Conservation (phyloP, 2,113 vertebrate species). For the Lampris megalopsis region DNA sequence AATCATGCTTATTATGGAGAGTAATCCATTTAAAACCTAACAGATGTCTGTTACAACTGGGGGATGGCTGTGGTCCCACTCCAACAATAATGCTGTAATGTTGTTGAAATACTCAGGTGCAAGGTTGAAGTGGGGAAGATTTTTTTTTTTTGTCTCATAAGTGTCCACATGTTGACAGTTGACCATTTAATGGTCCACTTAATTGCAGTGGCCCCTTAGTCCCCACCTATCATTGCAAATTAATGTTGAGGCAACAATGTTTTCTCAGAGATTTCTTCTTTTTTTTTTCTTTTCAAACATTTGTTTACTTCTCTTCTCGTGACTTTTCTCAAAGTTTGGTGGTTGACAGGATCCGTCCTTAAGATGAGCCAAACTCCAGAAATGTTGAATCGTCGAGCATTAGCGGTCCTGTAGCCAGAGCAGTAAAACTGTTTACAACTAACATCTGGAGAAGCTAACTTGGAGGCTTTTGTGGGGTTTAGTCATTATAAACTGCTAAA, state of each 20-base stretch:
- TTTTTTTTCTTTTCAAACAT: slow-evolving; percentile 39
- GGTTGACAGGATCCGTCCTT: slow-evolving; percentile 27
- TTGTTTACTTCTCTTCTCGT: slow-evolving; percentile 20
- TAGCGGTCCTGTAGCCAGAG: slow-evolving; percentile 33
- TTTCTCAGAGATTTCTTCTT: slow-evolving; percentile 32
- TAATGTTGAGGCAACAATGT: slow-evolving; percentile 65
- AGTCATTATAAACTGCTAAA: slow-evolving; percentile 48
- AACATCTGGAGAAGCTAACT: slow-evolving; percentile 51
- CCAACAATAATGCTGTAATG: slow-evolving; percentile 77
- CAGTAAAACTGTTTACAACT: slow-evolving; percentile 42
- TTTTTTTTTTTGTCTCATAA: slow-evolving; percentile 66
- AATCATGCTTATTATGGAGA: slow-evolving; percentile 85
- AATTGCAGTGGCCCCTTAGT: slow-evolving; percentile 78
- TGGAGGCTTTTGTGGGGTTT: slow-evolving; percentile 35
- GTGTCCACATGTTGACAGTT: slow-evolving; percentile 84
- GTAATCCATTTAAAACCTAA: slow-evolving; percentile 86
- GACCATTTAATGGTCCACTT: slow-evolving; percentile 83
- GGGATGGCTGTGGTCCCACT: slow-evolving; percentile 66
- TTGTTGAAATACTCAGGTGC: slow-evolving; percentile 83
- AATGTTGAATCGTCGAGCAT: slow-evolving; percentile 47
- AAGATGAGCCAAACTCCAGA: slow-evolving; percentile 25
- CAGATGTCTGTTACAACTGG: slow-evolving; percentile 82
- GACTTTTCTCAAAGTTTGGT: slow-evolving; percentile 22
- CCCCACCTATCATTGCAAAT: slow-evolving; percentile 74
- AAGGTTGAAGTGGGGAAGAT: slow-evolving; percentile 75